A percentile compares a stretch with the other conserved stretches of the same genome.
phyloP scores from a whole-genome alignment of 2,797 vertebrate genomes.

The Sebastes diploproa region DNA sequence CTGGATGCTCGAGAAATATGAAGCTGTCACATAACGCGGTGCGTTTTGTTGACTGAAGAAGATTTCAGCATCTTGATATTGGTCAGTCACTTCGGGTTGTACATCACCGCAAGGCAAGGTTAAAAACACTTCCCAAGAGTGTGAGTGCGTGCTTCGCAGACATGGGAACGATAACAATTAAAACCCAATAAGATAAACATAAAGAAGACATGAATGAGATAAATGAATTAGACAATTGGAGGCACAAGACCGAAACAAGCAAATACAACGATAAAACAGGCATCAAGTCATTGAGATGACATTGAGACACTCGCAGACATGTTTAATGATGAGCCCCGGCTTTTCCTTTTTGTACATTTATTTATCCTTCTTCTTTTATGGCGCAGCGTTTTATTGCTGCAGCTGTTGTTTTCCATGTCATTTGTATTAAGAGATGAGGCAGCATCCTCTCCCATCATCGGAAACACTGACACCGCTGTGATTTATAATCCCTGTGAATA shows the following conservation, averaged over 20 bases:
- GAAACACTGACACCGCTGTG: conserved; percentile 69
- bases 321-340: conserved; percentile 57
- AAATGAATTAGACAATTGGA: conserved; percentile 35
- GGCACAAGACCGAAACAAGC: conserved; percentile 20
- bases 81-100: neutral
- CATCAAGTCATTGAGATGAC: conserved; percentile 55
- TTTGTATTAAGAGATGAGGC: conserved; percentile 71
- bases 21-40: conserved; percentile 20
- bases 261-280: conserved; percentile 31
- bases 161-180: conserved; percentile 34
- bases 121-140: neutral
- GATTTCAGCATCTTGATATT: conserved; percentile 1
- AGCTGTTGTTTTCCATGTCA: conserved; percentile 79
- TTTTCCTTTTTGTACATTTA: conserved; percentile 63
- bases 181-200: conserved; percentile 35
- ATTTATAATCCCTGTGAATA: conserved; percentile 78
- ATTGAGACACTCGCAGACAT: conserved; percentile 41
- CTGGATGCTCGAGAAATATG: conserved; percentile 31
- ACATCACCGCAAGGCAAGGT: neutral
- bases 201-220: conserved; percentile 36
- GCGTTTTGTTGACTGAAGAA: conserved; percentile 44
- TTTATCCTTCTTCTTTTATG: conserved; percentile 67
- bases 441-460: conserved; percentile 63
- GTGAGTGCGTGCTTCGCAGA: neutral
- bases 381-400: conserved; percentile 72